These are phyloP conservation scores for Ursus arctos DNA, from an alignment of 2,113 vertebrate species.

Conservation along the genomic window DNA sequence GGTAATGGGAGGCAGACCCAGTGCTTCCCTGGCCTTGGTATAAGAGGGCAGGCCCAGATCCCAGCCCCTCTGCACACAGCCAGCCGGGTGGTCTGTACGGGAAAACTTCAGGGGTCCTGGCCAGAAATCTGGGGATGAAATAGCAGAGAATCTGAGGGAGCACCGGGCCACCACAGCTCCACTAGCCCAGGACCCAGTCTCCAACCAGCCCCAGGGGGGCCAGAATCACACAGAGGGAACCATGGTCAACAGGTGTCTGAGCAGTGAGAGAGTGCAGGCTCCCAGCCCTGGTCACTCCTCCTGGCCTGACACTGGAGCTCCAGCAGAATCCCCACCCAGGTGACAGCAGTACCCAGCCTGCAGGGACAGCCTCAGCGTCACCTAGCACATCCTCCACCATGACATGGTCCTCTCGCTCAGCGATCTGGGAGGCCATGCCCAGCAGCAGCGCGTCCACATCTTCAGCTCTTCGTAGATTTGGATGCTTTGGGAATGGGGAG, in stretches of 20 bases:
- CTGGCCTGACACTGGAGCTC: background rate
- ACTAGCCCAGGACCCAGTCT: background rate
- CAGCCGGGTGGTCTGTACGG: conserved; percentile 90
- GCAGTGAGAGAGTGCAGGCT: background rate
- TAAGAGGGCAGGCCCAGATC: conserved; percentile 93
- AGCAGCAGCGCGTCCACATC: conserved; percentile 89
- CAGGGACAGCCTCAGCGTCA: conserved; percentile 60
- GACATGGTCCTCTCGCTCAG: conserved; percentile 90
- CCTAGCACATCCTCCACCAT: conserved; percentile 92
- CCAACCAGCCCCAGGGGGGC: background rate
- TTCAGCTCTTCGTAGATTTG: conserved; percentile 81
- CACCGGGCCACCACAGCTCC: background rate
- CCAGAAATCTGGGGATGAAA: conserved; percentile 91
- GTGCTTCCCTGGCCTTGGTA: conserved; percentile 87
- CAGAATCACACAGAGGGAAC: background rate
- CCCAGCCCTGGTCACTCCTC: background rate
- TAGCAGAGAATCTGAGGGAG: background rate
- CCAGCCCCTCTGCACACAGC: too few species aligned
- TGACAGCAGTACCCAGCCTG: background rate
- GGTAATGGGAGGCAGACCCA: conserved; percentile 87
- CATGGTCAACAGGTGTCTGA: background rate
- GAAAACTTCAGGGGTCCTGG: conserved; percentile 91
- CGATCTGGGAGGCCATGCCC: conserved; percentile 92
- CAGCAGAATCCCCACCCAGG: background rate
- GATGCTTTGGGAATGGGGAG: too few species aligned